Percentiles rank a stretch among this genome's conserved stretches.
These are phyloP conservation scores for Dynastes maya DNA, from an alignment of 2,888 invertebrate genomes.

Conservation along the genomic window DNA sequence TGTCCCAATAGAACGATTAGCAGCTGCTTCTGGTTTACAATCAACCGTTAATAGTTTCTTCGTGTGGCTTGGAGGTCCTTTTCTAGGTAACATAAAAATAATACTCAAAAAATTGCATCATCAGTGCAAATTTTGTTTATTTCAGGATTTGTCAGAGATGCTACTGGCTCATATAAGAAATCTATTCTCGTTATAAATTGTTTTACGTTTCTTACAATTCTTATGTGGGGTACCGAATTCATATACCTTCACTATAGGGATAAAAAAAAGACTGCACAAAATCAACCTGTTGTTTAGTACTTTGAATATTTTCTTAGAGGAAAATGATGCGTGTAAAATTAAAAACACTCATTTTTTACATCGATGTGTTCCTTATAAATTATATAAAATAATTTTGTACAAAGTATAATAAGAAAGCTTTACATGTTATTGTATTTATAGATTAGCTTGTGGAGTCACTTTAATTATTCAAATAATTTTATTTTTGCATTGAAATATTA, in stretches of 20 bases:
- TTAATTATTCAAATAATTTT: constrained; percentile 7
- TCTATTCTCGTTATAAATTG: constrained; percentile 77
- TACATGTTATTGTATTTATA: not conserved
- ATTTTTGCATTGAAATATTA: constrained; percentile 7
- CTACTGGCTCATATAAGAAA: constrained; percentile 74
- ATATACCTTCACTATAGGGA: constrained; percentile 52
- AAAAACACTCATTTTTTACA: not conserved
- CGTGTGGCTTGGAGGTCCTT: constrained; percentile 75
- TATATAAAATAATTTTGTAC: not conserved
- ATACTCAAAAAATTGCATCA: not conserved
- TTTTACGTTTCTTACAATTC: constrained; percentile 75
- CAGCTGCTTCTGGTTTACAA: constrained; percentile 81
- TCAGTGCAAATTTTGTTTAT: not conserved
- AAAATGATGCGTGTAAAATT: not conserved
- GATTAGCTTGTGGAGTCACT: not conserved
- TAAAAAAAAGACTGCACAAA: constrained; percentile 34
- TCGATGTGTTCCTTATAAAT: not conserved
- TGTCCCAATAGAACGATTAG: constrained; percentile 78
- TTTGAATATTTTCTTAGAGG: not conserved
- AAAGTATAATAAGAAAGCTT: not conserved
- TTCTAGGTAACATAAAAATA: constrained; percentile 73
- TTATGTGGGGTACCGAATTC: constrained; percentile 74
- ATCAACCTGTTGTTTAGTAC: not conserved
- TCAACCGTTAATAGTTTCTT: constrained; percentile 80
- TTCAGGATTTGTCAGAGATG: constrained; percentile 77